These are phyloP conservation scores for Erythrocercus mccallii DNA, from an alignment of 2,113 vertebrate genomes.

Conservation along the genomic window DNA sequence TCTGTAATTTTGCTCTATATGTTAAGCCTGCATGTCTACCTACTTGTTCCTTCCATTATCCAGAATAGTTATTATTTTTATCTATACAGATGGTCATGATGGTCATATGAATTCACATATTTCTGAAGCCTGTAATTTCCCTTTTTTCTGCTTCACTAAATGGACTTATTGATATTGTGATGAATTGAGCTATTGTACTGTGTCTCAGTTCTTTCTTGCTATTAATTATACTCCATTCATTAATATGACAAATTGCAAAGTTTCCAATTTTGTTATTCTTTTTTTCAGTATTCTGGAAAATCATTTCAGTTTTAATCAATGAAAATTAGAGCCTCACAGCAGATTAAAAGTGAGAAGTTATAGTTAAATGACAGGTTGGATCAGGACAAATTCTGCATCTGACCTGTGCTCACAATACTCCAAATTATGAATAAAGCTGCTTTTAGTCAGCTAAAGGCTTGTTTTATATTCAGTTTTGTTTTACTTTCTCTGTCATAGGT, in stretches of 20 bases:
- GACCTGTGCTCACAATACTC: neutral
- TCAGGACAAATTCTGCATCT: neutral
- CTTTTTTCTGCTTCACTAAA: neutral
- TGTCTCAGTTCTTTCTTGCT: neutral
- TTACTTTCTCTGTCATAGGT: neutral
- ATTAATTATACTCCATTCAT: neutral
- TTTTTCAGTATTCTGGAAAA: neutral
- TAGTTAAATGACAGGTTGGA: neutral
- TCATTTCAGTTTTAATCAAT: neutral
- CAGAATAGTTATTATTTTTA: neutral
- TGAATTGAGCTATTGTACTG: neutral
- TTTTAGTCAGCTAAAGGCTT: neutral
- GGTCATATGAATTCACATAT: neutral
- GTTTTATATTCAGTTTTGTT: neutral
- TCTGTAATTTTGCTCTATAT: neutral
- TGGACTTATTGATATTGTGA: neutral
- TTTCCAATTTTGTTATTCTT: neutral
- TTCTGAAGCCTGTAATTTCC: slow-evolving; percentile 5
- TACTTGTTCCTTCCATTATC: neutral
- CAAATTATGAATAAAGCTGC: neutral
- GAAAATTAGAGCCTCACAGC: neutral
- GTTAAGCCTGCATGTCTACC: neutral
- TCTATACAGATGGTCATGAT: neutral
- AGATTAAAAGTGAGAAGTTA: neutral
- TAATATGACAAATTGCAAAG: neutral